Percentiles rank a stretch among this genome's conserved stretches.
These are phyloP conservation scores for Melanotus villosus DNA, from an alignment of 2,888 invertebrate genomes.

Conservation along the genomic window DNA sequence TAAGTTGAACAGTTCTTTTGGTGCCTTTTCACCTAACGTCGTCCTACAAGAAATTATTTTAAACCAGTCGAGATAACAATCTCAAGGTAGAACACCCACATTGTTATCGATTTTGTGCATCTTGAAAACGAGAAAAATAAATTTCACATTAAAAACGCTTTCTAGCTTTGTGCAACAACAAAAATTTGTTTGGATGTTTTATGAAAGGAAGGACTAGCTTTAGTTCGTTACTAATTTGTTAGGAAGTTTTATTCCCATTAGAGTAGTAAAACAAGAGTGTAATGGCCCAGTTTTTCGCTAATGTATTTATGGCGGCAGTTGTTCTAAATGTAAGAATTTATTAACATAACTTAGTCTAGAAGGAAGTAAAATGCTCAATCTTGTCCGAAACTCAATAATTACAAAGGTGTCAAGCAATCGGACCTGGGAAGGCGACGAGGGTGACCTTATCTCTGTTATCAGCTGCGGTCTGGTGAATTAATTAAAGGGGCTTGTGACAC, in stretches of 20 bases:
- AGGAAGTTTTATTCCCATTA: too few species aligned
- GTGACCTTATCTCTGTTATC: constrained; percentile 64
- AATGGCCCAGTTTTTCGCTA: too few species aligned
- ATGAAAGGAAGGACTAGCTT: too few species aligned
- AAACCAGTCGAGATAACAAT: constrained; percentile 40
- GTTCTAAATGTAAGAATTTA: too few species aligned
- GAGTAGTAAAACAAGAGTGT: too few species aligned
- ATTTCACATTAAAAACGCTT: background rate
- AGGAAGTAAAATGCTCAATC: constrained; percentile 28
- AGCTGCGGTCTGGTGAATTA: constrained; percentile 65
- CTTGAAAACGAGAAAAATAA: constrained; percentile 1
- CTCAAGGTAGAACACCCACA: constrained; percentile 41
- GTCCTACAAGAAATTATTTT: constrained; percentile 34
- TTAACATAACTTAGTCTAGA: constrained; percentile 20
- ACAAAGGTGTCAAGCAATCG: constrained; percentile 49
- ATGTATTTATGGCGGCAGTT: too few species aligned
- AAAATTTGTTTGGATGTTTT: too few species aligned
- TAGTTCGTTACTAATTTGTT: too few species aligned
- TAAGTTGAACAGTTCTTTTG: constrained; percentile 25
- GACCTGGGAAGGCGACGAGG: constrained; percentile 57
- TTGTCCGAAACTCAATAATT: constrained; percentile 44
- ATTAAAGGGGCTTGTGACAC: constrained; percentile 66
- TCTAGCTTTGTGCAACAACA: too few species aligned
- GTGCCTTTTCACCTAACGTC: constrained; percentile 31
- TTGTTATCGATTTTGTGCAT: constrained; percentile 36